phyloP scores from a whole-genome alignment of 2,113 vertebrate species.

The Fregata magnificens region DNA sequence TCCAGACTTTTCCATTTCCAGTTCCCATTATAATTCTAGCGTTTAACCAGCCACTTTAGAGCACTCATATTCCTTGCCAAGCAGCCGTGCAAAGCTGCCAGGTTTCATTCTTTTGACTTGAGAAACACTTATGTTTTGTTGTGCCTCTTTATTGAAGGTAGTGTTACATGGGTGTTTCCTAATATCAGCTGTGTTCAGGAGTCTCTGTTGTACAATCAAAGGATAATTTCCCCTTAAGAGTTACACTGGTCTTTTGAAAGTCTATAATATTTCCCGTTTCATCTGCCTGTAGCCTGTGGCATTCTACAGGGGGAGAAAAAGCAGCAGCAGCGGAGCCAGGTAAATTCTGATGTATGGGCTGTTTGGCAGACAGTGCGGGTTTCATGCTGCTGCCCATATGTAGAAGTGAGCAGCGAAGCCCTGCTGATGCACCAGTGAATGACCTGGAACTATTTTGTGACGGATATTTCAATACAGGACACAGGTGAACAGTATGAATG shows the following conservation, averaged over 20 bases:
- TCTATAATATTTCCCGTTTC: slow-evolving; percentile 29
- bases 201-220: slow-evolving; percentile 18
- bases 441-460: slow-evolving; percentile 24
- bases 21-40: not conserved
- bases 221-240: slow-evolving; percentile 8
- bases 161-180: slow-evolving; percentile 39
- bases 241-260: slow-evolving; percentile 21
- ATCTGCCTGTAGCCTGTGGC: slow-evolving; percentile 51
- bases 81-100: not conserved
- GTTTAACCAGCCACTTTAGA: not conserved
- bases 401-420: not conserved
- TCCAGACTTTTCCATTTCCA: slow-evolving; percentile 39
- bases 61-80: not conserved
- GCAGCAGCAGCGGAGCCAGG: not conserved
- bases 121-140: not conserved
- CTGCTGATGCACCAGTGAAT: not conserved
- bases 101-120: slow-evolving; percentile 16
- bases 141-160: slow-evolving; percentile 12
- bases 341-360: slow-evolving; percentile 1
- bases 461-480: not conserved
- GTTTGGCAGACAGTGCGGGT: not conserved
- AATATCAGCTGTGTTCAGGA: not conserved
- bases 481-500: not conserved
- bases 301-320: slow-evolving; percentile 4
- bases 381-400: not conserved